phyloP scores from a whole-genome alignment of 2,797 vertebrate genomes.

The Takifugu rubripes region DNA sequence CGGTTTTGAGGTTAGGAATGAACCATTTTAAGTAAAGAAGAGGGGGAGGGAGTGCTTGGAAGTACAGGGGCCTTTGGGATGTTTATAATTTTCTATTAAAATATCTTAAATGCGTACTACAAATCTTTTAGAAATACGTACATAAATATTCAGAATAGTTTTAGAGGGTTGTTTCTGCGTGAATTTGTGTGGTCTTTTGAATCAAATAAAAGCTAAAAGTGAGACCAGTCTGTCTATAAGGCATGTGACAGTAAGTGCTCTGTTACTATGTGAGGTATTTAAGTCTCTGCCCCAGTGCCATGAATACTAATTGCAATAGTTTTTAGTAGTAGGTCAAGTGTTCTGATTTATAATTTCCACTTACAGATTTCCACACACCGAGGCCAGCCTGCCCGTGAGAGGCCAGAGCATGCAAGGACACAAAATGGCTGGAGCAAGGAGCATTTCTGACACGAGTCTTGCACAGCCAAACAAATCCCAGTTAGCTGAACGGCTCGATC shows the following conservation, averaged over 20 bases:
- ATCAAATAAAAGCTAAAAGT: conserved; percentile 1
- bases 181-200: not conserved
- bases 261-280: conserved; percentile 43
- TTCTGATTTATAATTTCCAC: conserved; percentile 61
- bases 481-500: conserved; percentile 59
- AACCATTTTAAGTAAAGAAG: not conserved
- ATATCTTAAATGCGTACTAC: too few relatives aligned
- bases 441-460: conserved; percentile 60
- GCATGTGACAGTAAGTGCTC: conserved; percentile 19
- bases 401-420: conserved; percentile 62
- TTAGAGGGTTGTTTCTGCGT: too few relatives aligned
- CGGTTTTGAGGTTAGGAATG: not conserved
- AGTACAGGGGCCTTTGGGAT: not conserved
- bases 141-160: not conserved
- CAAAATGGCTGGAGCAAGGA: conserved; percentile 56
- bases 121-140: not conserved
- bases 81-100: not conserved
- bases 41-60: not conserved
- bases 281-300: conserved; percentile 44
- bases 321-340: conserved; percentile 49
- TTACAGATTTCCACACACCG: conserved; percentile 45
- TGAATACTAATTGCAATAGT: conserved; percentile 44
- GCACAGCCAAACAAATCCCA: conserved; percentile 65
- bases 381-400: conserved; percentile 33
- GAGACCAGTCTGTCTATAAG: conserved; percentile 11